Conservation (phyloP, 2,888 invertebrate species). For the Drosophila nigricruria region DNA sequence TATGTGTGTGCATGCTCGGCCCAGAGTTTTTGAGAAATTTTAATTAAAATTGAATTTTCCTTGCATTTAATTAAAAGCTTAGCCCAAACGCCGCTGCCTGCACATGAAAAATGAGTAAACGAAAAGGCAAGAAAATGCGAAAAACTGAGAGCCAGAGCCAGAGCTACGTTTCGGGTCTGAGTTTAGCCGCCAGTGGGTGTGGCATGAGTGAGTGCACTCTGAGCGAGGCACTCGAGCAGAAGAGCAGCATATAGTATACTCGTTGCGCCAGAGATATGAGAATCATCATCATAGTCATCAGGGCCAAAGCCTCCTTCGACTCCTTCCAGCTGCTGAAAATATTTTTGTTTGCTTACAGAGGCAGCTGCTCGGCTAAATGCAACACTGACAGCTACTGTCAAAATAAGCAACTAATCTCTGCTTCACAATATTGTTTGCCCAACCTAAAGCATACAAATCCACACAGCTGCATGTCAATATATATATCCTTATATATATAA, state of each 20-base stretch:
- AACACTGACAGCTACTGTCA: constrained; percentile 78
- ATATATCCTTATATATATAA: background rate
- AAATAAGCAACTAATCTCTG: constrained; percentile 76
- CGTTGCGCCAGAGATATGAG: constrained; percentile 69
- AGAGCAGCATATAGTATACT: constrained; percentile 63
- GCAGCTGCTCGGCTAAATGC: constrained; percentile 60
- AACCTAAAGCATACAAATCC: constrained; percentile 32
- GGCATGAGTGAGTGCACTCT: constrained; percentile 22
- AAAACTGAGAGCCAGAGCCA: constrained; percentile 61
- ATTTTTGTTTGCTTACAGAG: constrained; percentile 66
- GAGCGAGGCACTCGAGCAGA: constrained; percentile 69
- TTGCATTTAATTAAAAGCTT: constrained; percentile 81
- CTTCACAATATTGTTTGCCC: constrained; percentile 66
- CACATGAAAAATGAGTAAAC: constrained; percentile 74
- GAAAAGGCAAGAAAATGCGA: constrained; percentile 64
- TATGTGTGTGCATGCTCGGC: constrained; percentile 40
- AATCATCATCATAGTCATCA: constrained; percentile 70
- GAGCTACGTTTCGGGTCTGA: constrained; percentile 30
- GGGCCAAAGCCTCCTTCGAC: constrained; percentile 20
- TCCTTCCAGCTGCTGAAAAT: constrained; percentile 39
- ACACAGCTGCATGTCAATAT: constrained; percentile 6
- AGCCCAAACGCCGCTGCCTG: constrained; percentile 60
- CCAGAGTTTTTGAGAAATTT: constrained; percentile 74
- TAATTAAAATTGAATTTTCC: constrained; percentile 80
- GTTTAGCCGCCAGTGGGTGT: constrained; percentile 2